Conservation (phyloP, 1,140 invertebrate genomes). For the Pogonus chalceus region DNA sequence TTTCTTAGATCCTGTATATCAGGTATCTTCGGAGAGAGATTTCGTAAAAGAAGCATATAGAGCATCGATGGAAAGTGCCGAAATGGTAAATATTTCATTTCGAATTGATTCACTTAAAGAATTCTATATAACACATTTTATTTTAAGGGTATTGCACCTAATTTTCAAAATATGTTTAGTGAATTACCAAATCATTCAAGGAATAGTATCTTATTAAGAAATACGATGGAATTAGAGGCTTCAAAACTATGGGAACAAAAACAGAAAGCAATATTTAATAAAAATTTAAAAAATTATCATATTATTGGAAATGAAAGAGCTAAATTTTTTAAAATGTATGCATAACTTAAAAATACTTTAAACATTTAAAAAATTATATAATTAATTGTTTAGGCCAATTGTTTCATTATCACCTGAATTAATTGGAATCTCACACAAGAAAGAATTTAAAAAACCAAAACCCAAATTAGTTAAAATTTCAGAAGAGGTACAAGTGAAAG, state of each 20-base stretch:
- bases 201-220: neutral
- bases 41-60: constrained; percentile 39
- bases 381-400: neutral
- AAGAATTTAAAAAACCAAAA: neutral
- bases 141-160: constrained; percentile 41
- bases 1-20: constrained; percentile 40
- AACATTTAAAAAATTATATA: neutral
- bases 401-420: neutral
- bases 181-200: constrained; percentile 33
- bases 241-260: no score
- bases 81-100: constrained; percentile 36
- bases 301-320: constrained; percentile 16
- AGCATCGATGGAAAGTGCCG: constrained; percentile 39
- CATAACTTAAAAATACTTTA: neutral
- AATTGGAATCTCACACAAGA: neutral
- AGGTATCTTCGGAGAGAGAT: constrained; percentile 41
- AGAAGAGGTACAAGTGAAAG: constrained; percentile 29
- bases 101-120: no score
- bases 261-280: no score
- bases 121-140: neutral
- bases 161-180: constrained; percentile 46
- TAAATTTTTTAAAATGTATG: constrained; percentile 14
- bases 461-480: neutral
- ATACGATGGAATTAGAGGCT: no score
- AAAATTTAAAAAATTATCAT: no score